Base-by-base conservation (phyloP, 1,140 invertebrate genomes). In the Meloidogyne floridensis region DNA sequence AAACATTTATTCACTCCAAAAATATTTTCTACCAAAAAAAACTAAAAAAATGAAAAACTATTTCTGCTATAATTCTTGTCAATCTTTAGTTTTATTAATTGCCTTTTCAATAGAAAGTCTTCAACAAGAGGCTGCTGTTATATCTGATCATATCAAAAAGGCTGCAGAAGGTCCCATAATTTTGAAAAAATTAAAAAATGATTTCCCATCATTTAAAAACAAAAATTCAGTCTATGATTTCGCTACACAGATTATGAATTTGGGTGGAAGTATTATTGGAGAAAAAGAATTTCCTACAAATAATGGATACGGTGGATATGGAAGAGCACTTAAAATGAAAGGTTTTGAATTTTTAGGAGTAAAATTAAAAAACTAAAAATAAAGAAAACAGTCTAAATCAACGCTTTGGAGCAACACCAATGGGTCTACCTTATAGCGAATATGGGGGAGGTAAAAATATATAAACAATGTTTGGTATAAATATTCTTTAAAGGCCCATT, bases 201-300 rank as follows among this genome's bases (percentile, higher is more conserved):
- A 77, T 42, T 53, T 69, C 51, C 65, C 51, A 43, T 32, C 10
- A 32, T 32, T 54, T 42, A 11, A 78, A 20, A 20, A 77, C 15
- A 47, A 47, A 47, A 47, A 69, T 82, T 82, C 43, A 82, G 81
- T 82, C 15, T 82, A 82, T 54, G 81, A 74, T n/a, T 80, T 82
- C 76, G 81, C 81, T 32, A 82, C 81, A 53, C 81, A 82, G 70
- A 82, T 82, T 18, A 82, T 82, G 81, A 82, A 82, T 80, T 80
- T 82, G 81, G 81, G 81, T n/a, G 81, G 81, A 13, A 82, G 72
- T 72, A 75, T 82, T 72, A 65, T 82, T 56, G 76, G 76, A 72
- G 77, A 59, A 72, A 71, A 72, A 79, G 77, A 79, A 13, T 65
- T 13, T 65, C 59, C 59, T n/a, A 43, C 43, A 77, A 77, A 77